Conservation (phyloP, 1,140 invertebrate genomes). For the Elysia chlorotica region DNA sequence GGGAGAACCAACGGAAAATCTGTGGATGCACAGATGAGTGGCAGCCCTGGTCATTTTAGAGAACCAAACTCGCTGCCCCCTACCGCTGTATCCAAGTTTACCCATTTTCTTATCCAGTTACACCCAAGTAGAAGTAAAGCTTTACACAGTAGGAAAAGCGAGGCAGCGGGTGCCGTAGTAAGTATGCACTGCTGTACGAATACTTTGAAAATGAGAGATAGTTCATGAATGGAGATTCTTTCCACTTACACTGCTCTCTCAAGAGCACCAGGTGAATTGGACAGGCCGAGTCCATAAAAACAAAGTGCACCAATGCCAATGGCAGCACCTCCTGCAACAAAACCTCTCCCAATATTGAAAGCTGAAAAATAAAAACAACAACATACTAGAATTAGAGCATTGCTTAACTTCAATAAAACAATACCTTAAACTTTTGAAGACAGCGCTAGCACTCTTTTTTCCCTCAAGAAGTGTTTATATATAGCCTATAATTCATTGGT, state of each 20-base stretch:
- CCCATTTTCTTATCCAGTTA: too few species aligned
- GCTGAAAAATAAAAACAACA: constrained; percentile 67
- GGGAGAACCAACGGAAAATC: too few species aligned
- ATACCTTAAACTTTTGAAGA: not conserved
- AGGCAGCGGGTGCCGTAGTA: too few species aligned
- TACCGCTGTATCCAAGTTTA: too few species aligned
- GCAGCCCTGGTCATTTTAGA: too few species aligned
- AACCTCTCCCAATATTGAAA: constrained; percentile 83
- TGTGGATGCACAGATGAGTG: too few species aligned
- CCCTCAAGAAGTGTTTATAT: not conserved
- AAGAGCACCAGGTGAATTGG: constrained; percentile 78
- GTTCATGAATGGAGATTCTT: not conserved
- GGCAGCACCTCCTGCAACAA: constrained; percentile 85
- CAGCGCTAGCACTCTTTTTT: not conserved
- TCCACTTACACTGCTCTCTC: constrained; percentile 75
- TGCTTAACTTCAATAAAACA: not conserved
- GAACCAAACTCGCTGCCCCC: too few species aligned
- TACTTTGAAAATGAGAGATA: too few species aligned
- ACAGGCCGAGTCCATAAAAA: constrained; percentile 92
- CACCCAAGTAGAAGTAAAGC: too few species aligned
- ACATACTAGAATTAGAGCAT: not conserved
- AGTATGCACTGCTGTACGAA: too few species aligned
- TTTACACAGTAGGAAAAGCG: too few species aligned
- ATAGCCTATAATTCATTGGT: not conserved
- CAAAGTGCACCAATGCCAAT: constrained; percentile 91